A percentile compares a stretch with the other conserved stretches of the same genome.
These are phyloP conservation scores for Oncorhynchus nerka DNA, from an alignment of 2,113 vertebrate genomes.

Conservation along the genomic window DNA sequence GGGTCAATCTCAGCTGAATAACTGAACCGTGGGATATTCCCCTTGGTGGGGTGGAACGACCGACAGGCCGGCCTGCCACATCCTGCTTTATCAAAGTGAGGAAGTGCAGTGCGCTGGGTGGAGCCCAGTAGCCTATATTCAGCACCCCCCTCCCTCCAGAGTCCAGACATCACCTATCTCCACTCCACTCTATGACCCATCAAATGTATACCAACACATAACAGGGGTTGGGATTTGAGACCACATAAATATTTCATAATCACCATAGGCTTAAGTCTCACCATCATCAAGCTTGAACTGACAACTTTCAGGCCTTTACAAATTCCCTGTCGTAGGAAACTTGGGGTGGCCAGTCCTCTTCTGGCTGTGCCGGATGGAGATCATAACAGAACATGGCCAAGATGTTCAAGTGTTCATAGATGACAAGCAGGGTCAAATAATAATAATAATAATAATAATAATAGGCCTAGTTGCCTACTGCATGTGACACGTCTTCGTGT, in stretches of 20 bases:
- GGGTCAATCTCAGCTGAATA: conserved; percentile 1
- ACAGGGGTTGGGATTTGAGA: no score
- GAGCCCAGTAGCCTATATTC: neutral
- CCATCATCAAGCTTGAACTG: neutral
- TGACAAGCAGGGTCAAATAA: no score
- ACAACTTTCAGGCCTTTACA: neutral
- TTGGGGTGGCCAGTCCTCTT: neutral
- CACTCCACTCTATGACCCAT: neutral
- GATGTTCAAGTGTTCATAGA: no score
- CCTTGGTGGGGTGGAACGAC: conserved; percentile 20
- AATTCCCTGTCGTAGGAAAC: neutral
- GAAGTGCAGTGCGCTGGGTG: conserved; percentile 25
- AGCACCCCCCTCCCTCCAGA: neutral
- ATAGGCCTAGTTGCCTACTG: no score
- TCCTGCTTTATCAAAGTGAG: conserved; percentile 53
- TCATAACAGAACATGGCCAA: no score
- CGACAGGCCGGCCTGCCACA: conserved; percentile 18
- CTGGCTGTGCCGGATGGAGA: no score
- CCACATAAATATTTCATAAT: neutral
- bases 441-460: no score
- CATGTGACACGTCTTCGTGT: neutral
- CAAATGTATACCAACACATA: no score
- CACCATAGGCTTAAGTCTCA: neutral
- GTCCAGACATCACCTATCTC: neutral
- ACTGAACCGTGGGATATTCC: conserved; percentile 24